These are phyloP conservation scores for Lepidothrix coronata DNA, from an alignment of 2,113 vertebrate genomes.

Conservation along the genomic window DNA sequence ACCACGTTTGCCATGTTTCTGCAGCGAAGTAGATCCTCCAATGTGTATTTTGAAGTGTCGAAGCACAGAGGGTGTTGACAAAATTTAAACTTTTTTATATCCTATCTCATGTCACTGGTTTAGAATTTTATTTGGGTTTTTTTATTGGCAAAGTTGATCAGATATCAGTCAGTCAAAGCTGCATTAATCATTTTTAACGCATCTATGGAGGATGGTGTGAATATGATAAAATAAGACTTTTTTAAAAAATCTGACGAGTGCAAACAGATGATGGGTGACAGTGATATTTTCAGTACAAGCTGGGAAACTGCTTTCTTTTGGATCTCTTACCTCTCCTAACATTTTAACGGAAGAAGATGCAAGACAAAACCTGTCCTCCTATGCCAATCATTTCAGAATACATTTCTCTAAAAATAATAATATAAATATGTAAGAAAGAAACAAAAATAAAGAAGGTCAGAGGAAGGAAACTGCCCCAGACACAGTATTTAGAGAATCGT, in stretches of 20 bases:
- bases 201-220: constrained; percentile 76
- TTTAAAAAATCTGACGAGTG: constrained; percentile 75
- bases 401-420: constrained; percentile 74
- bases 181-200: constrained; percentile 79
- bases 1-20: not conserved
- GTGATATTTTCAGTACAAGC: constrained; percentile 83
- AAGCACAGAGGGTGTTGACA: constrained; percentile 34
- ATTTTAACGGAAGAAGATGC: constrained; percentile 73
- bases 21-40: not conserved
- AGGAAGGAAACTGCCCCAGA: not conserved
- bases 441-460: not conserved
- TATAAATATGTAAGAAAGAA: constrained; percentile 54
- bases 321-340: constrained; percentile 74
- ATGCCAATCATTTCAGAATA: constrained; percentile 75
- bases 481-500: not conserved
- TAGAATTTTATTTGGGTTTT: constrained; percentile 48
- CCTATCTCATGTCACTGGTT: constrained; percentile 24
- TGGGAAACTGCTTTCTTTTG: constrained; percentile 80
- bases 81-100: constrained; percentile 53
- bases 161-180: constrained; percentile 73
- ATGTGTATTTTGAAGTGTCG: not conserved
- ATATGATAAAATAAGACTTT: constrained; percentile 79
- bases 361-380: constrained; percentile 77
- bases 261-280: constrained; percentile 81
- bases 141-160: constrained; percentile 68